A percentile compares a stretch with the other conserved stretches of the same genome.
These are phyloP conservation scores for Sitta europaea DNA, from an alignment of 2,113 vertebrate species.

Conservation along the genomic window DNA sequence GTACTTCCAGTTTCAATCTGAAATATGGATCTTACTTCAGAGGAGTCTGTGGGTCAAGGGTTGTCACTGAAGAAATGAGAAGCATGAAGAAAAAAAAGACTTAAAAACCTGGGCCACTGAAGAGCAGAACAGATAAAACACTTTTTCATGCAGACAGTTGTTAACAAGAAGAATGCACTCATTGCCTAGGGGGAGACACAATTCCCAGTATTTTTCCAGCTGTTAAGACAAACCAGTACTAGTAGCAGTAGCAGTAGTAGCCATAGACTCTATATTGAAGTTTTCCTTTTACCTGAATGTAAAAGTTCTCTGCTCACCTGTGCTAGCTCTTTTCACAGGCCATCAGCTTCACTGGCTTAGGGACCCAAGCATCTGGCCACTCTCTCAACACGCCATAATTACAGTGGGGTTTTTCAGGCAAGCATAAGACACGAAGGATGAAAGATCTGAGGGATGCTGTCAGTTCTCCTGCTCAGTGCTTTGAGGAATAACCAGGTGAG, in stretches of 20 bases:
- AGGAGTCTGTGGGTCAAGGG: not conserved
- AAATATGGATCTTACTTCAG: not conserved
- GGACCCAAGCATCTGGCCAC: not conserved
- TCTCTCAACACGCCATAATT: not conserved
- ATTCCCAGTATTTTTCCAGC: not conserved
- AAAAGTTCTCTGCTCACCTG: not conserved
- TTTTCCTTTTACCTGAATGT: not conserved
- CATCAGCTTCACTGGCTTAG: not conserved
- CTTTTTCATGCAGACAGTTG: not conserved
- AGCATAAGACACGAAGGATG: not conserved
- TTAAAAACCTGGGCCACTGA: not conserved
- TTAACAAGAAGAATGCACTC: not conserved
- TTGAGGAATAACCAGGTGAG: not conserved
- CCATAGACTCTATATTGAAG: not conserved
- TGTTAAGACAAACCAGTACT: not conserved
- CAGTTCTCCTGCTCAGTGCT: not conserved
- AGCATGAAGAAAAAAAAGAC: not conserved
- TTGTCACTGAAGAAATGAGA: not conserved
- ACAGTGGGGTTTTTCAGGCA: fast-evolving
- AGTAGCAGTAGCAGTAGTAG: not conserved
- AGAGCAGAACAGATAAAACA: not conserved
- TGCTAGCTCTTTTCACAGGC: not conserved
- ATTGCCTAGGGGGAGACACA: not conserved
- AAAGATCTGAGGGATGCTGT: not conserved
- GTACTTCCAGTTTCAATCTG: not conserved